Evolutionary conservation across 2,888 invertebrate genomes (phyloP), one percentile per base, ranked within the genome.

Genomic region (Amphipoea lucens): DNA sequence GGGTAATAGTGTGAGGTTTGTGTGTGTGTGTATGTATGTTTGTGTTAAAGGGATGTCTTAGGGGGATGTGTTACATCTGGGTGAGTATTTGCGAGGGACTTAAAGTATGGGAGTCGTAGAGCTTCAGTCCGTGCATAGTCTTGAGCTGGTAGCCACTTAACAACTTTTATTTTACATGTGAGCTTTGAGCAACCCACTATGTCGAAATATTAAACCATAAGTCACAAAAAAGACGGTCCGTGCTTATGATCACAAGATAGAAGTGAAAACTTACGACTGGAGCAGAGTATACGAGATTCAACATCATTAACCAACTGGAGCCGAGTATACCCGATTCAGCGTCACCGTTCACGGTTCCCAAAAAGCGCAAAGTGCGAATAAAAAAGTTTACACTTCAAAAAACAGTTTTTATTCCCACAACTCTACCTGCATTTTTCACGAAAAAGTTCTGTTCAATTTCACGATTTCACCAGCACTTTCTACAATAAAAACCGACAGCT

Each of bases 401-500:
- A 45, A 36, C 54, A 75, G 40, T 40, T 36, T 54, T 57, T 54
- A n/a, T 20, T 20, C 57, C 7, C 14, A 60, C 66, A 82, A 67
- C 23, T 42, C 54, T 45, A 20, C 40, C 45, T 17, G 40, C 62
- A 63, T 42, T 63, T 63, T 40, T 2, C 14, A 83, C 20, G 9
- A 60, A 63, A 62, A 63, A 79, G 14, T 36, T 68, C 48, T 57
- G 17, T 57, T 48, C 40, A 45, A 36, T 60, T 36, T 51, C 14
- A 23, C 51, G 1, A 54, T 77, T 40, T 63, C 12, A 29, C 14
- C 20, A 42, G 68, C 71, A 63, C 20, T 72, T 84, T 67, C 29
- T 63, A 48, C 29, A 57, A n/a, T 65, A 69, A 81, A 84, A 82
- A 81, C 54, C 45, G 45, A 65, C 36, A 6, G 23, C 36, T 51